These are phyloP conservation scores for Phyto melanocephala DNA, from an alignment of 2,888 invertebrate species.

Conservation along the genomic window DNA sequence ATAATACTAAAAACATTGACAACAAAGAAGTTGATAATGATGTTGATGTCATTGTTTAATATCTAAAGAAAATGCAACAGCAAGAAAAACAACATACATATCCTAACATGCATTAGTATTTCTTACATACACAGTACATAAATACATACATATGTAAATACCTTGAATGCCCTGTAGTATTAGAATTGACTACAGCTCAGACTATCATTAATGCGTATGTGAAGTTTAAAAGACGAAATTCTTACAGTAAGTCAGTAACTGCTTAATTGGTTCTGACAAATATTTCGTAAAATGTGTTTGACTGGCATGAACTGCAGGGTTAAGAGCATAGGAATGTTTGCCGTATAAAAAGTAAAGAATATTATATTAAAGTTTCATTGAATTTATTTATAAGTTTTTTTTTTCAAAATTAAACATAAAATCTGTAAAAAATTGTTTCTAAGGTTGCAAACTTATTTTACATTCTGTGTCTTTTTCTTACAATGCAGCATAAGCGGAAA, in stretches of 20 bases:
- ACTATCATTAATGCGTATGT: no score
- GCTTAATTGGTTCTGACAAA: no score
- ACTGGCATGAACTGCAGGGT: no score
- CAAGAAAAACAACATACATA: slow-evolving; percentile 36
- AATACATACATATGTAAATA: neutral
- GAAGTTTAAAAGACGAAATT: no score
- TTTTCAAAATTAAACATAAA: slow-evolving; percentile 55
- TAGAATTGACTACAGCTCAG: no score
- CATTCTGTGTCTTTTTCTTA: slow-evolving; percentile 18
- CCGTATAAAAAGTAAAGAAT: neutral
- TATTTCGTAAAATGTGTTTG: no score
- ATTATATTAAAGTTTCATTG: slow-evolving; percentile 56
- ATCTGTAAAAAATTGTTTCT: slow-evolving; percentile 53
- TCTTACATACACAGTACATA: neutral
- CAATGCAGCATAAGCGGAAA: slow-evolving; percentile 57
- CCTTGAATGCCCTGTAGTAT: no score
- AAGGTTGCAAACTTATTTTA: slow-evolving; percentile 37
- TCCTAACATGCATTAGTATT: neutral
- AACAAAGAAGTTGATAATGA: slow-evolving; percentile 69
- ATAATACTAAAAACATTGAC: slow-evolving; percentile 54
- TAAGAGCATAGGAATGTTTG: slow-evolving; percentile 1
- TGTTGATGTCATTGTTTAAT: slow-evolving; percentile 78
- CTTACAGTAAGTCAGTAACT: no score
- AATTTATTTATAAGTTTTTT: slow-evolving; percentile 38
- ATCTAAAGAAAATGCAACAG: slow-evolving; percentile 63